Percentiles rank a stretch among this genome's conserved stretches.
Conservation (phyloP, 2,797 vertebrate genomes). For the Crossoptilon crossoptilon region DNA sequence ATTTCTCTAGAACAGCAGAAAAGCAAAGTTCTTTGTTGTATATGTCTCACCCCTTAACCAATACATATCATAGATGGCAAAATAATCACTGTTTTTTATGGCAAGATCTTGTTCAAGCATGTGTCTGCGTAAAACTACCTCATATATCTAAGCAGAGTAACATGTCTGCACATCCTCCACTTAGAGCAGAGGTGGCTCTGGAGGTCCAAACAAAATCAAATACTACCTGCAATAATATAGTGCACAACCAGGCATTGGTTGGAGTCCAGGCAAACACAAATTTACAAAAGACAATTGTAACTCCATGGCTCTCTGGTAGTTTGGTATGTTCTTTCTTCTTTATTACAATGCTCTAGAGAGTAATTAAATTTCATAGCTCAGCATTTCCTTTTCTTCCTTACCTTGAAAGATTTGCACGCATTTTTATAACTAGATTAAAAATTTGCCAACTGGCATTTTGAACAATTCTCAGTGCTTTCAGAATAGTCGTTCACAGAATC, state of each 20-base stretch:
- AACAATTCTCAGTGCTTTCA: neutral
- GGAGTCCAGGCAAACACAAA: neutral
- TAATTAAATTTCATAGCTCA: neutral
- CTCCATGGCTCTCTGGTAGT: neutral
- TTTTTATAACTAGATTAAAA: constrained; percentile 38
- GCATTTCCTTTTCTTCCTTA: neutral
- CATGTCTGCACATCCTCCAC: neutral
- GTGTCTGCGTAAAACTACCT: neutral
- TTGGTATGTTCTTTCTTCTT: constrained; percentile 9
- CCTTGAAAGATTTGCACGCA: constrained; percentile 34
- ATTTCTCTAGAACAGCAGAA: neutral
- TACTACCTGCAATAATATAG: neutral
- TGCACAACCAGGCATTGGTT: neutral
- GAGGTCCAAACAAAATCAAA: neutral
- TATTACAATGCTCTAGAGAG: neutral
- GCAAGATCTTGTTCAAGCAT: neutral
- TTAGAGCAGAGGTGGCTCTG: neutral
- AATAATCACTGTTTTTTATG: constrained; percentile 23
- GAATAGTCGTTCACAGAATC: neutral
- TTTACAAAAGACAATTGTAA: neutral
- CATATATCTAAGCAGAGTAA: neutral
- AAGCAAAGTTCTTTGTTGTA: neutral
- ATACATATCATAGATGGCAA: neutral
- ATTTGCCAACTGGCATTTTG: constrained; percentile 24
- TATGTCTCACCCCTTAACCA: constrained; percentile 7